Percentiles rank a stretch among this genome's conserved stretches.
These are phyloP conservation scores for Jordanella pulchra DNA, from an alignment of 2,797 vertebrate genomes.

Conservation along the genomic window DNA sequence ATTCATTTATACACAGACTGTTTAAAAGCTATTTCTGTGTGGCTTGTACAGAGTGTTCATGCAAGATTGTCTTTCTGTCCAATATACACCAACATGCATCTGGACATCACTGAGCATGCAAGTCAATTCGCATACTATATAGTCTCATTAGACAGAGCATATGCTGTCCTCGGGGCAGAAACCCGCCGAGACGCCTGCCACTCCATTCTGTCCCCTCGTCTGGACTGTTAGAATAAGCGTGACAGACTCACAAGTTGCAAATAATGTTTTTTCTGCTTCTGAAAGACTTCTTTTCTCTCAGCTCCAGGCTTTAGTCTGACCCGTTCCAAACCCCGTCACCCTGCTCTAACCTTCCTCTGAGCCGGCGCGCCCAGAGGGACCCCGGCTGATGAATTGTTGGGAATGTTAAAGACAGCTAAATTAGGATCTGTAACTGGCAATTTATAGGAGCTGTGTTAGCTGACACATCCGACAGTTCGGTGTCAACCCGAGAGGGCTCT, in stretches of 20 bases:
- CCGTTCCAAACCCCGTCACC: conserved; percentile 8
- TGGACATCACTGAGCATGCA: conserved; percentile 8
- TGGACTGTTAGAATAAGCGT: conserved; percentile 21
- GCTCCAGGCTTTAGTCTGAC: conserved; percentile 17
- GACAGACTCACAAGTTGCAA: conserved; percentile 30
- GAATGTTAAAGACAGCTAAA: conserved; percentile 63
- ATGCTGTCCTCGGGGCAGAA: conserved; percentile 39
- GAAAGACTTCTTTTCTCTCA: conserved; percentile 2
- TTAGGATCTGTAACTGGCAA: conserved; percentile 64
- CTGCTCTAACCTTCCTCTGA: conserved; percentile 40
- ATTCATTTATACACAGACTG: conserved; percentile 11
- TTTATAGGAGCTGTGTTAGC: conserved; percentile 40
- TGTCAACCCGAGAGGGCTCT: conserved; percentile 37
- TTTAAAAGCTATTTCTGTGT: conserved; percentile 17
- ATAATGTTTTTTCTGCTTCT: conserved; percentile 11
- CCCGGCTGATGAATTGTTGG: conserved; percentile 34
- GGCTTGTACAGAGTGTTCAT: neutral
- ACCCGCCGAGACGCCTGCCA: conserved; percentile 22
- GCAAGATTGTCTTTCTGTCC: conserved; percentile 5
- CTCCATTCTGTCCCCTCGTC: conserved; percentile 4
- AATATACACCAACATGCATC: conserved; percentile 22
- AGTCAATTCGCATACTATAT: neutral
- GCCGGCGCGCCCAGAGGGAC: conserved; percentile 4
- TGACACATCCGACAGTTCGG: conserved; percentile 53
- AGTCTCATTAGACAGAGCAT: conserved; percentile 25